A percentile compares a stretch with the other conserved stretches of the same genome.
phyloP scores from a whole-genome alignment of 2,797 vertebrate species.

The Urophycis tenuis region DNA sequence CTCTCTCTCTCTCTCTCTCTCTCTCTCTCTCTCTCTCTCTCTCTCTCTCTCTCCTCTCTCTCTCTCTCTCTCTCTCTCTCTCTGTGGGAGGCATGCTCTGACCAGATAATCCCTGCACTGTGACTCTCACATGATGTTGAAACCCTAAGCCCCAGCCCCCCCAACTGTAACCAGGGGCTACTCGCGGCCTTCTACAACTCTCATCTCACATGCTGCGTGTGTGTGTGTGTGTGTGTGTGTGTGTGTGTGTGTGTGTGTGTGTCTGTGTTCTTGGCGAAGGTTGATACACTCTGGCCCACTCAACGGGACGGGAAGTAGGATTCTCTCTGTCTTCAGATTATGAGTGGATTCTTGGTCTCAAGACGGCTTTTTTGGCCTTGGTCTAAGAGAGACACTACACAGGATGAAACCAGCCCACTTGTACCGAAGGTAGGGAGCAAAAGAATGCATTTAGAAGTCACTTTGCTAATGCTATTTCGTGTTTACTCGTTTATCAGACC shows the following conservation, averaged over 20 bases:
- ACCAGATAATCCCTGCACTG: constrained; percentile 56
- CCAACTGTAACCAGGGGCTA: constrained; percentile 31
- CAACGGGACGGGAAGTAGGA: constrained; percentile 21
- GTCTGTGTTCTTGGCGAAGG: constrained; percentile 1
- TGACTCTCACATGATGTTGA: constrained; percentile 73
- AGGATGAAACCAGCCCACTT: constrained; percentile 68
- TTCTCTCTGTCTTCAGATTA: constrained; percentile 39
- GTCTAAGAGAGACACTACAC: constrained; percentile 34
- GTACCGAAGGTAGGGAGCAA: constrained; percentile 72
- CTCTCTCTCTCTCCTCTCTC: neutral
- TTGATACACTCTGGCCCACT: constrained; percentile 14
- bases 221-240: constrained; percentile 17
- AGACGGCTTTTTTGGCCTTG: constrained; percentile 49
- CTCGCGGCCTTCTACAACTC: constrained; percentile 36
- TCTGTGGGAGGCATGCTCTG: constrained; percentile 26
- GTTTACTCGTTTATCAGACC: neutral
- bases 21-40: constrained; percentile 10
- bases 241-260: constrained; percentile 15
- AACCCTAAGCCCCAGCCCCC: constrained; percentile 33
- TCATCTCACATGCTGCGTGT: constrained; percentile 44
- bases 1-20: neutral
- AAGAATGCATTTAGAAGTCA: neutral
- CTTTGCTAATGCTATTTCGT: neutral
- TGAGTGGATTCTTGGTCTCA: constrained; percentile 44
- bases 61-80: constrained; percentile 9